Evolutionary conservation across 1,140 invertebrate genomes (phyloP).

Genomic region (Nasonia longicornis): DNA sequence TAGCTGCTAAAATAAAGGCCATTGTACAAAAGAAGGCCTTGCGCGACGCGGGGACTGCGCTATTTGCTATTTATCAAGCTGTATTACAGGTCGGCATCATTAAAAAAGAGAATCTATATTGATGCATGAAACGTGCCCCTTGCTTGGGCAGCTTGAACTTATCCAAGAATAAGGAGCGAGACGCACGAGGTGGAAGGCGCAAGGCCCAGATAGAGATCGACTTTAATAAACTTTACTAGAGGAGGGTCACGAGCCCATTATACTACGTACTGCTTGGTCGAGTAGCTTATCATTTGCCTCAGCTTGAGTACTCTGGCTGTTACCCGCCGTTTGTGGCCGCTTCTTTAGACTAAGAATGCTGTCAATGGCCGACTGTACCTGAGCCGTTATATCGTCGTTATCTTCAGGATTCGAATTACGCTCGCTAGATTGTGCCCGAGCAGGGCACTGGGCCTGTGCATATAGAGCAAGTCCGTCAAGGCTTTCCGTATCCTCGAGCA

Average conservation of each 20-base stretch:
- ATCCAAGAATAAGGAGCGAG: background rate
- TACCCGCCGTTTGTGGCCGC: conserved; percentile 53
- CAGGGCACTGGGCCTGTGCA: conserved; percentile 59
- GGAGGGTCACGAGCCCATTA: conserved; percentile 71
- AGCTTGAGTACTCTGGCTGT: conserved; percentile 46
- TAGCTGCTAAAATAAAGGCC: conserved; percentile 56
- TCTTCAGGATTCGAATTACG: conserved; percentile 55
- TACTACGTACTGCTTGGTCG: conserved; percentile 72
- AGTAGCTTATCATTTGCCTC: conserved; percentile 67
- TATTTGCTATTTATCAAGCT: conserved; percentile 15
- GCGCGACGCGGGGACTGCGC: background rate
- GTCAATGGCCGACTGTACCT: conserved; percentile 83
- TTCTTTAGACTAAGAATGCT: conserved; percentile 81
- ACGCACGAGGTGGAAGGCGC: background rate
- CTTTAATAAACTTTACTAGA: conserved; percentile 67
- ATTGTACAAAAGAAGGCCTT: conserved; percentile 32
- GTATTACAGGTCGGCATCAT: conserved; percentile 12
- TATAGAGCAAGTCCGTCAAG: conserved; percentile 63
- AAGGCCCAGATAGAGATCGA: conserved; percentile 22
- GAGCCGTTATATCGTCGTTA: conserved; percentile 77
- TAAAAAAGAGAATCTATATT: conserved; percentile 3
- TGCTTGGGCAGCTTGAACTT: background rate
- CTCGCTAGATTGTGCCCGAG: conserved; percentile 40
- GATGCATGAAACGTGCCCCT: background rate
- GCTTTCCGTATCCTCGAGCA: conserved; percentile 64